phyloP scores from a whole-genome alignment of 92 coral and sea anemone genomes.

The Zoanthus sociatus region DNA sequence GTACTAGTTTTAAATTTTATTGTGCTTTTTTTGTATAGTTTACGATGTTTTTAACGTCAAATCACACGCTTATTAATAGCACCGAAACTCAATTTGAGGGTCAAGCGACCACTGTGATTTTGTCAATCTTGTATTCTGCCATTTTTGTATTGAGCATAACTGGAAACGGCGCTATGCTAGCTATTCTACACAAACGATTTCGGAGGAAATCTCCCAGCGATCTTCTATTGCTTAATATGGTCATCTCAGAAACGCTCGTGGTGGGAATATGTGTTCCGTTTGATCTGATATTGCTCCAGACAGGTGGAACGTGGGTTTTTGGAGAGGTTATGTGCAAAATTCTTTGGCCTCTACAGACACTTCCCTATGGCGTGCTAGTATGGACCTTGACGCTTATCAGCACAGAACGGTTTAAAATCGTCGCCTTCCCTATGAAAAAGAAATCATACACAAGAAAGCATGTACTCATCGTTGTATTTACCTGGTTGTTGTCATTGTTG shows the following conservation, averaged over 20 bases:
- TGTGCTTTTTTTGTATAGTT: not conserved
- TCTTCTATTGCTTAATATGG: slow-evolving; percentile 74
- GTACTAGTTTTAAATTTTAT: not conserved
- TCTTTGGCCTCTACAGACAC: slow-evolving; percentile 80
- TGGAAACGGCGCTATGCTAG: slow-evolving; percentile 80
- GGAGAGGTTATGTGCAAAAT: slow-evolving; percentile 76
- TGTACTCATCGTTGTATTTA: slow-evolving; percentile 39
- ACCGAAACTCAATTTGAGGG: not conserved
- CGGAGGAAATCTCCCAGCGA: slow-evolving; percentile 68
- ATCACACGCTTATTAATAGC: not conserved
- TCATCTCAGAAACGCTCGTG: slow-evolving; percentile 74
- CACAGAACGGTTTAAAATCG: slow-evolving; percentile 71
- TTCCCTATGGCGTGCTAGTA: slow-evolving; percentile 77
- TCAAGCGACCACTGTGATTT: not conserved
- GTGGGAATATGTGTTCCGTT: slow-evolving; percentile 75
- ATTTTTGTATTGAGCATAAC: slow-evolving; percentile 70
- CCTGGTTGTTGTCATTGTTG: slow-evolving; percentile 68
- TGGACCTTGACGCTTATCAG: slow-evolving; percentile 74
- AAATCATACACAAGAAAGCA: slow-evolving; percentile 18
- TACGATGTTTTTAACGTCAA: not conserved
- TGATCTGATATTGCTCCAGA: slow-evolving; percentile 61
- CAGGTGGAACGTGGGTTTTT: slow-evolving; percentile 68
- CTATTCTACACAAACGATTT: slow-evolving; percentile 59
- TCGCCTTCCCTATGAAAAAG: slow-evolving; percentile 59
- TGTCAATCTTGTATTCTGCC: slow-evolving; percentile 37